Evolutionary conservation across 2,113 vertebrate genomes (phyloP).

Genomic region (Carettochelys insculpta): DNA sequence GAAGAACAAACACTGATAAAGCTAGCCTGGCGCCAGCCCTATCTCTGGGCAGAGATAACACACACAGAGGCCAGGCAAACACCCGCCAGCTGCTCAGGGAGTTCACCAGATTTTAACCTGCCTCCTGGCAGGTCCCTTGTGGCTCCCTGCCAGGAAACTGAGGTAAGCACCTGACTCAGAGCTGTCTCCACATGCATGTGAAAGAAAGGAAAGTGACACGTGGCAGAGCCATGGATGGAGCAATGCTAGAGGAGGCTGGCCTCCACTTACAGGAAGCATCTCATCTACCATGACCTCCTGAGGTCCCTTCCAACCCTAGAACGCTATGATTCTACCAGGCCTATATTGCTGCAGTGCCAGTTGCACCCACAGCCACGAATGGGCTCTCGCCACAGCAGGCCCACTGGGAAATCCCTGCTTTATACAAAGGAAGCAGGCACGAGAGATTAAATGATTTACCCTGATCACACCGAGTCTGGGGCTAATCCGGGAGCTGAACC

Average conservation of each 20-base stretch:
- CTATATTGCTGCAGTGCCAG: background rate
- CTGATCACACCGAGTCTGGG: background rate
- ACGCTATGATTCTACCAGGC: background rate
- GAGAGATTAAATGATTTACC: background rate
- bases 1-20: constrained; percentile 59
- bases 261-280: background rate
- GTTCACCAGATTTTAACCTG: background rate
- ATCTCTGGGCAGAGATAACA: background rate
- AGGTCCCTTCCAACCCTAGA: too few species aligned
- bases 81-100: background rate
- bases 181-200: too few species aligned
- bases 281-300: too few species aligned
- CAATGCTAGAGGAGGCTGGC: background rate
- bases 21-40: constrained; percentile 30
- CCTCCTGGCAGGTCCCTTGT: background rate
- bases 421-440: background rate
- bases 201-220: background rate
- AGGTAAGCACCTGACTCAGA: too few species aligned
- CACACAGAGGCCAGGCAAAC: background rate
- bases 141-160: background rate
- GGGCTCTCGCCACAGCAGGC: background rate
- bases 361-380: background rate
- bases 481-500: background rate
- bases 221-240: background rate
- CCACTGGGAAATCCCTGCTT: background rate